Evolutionary conservation across 2,888 invertebrate genomes (phyloP).

Genomic region (Andrena flavipes): DNA sequence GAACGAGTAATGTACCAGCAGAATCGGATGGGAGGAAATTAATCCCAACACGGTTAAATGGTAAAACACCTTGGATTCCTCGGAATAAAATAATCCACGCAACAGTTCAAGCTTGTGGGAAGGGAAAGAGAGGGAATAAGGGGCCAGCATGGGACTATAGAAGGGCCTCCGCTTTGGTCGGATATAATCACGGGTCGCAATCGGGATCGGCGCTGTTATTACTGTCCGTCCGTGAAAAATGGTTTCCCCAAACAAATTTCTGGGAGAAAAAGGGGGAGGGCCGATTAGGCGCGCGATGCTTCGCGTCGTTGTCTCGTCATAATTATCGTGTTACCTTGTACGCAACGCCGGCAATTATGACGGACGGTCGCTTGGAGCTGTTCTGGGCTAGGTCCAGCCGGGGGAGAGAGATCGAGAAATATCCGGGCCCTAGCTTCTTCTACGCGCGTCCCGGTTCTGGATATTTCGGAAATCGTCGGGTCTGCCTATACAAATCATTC

Average conservation of each 20-base stretch:
- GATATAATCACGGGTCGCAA: conserved; percentile 72
- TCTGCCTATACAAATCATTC: conserved; percentile 75
- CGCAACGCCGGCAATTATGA: conserved; percentile 74
- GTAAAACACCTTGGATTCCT: conserved; percentile 41
- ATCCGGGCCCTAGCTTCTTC: neutral
- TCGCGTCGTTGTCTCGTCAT: conserved; percentile 73
- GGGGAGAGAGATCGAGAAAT: conserved; percentile 10
- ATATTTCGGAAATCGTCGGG: conserved; percentile 66
- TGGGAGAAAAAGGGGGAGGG: conserved; percentile 71
- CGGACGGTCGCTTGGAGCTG: conserved; percentile 45
- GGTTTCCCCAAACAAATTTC: conserved; percentile 82
- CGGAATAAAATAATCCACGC: conserved; percentile 66
- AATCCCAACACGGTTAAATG: neutral
- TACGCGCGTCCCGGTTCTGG: neutral
- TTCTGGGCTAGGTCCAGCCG: neutral
- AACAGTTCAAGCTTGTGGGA: conserved; percentile 18
- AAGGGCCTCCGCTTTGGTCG: conserved; percentile 39
- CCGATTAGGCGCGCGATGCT: conserved; percentile 76
- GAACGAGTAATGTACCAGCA: neutral
- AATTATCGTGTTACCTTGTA: conserved; percentile 80
- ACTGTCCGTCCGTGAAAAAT: conserved; percentile 81
- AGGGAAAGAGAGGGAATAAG: conserved; percentile 4
- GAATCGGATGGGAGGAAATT: neutral
- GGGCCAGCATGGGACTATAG: conserved; percentile 5
- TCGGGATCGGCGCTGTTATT: conserved; percentile 79